Evolutionary conservation across 1,140 invertebrate species (phyloP), one percentile per base, ranked within the genome.

Genomic region (Drosophila kanapiae): DNA sequence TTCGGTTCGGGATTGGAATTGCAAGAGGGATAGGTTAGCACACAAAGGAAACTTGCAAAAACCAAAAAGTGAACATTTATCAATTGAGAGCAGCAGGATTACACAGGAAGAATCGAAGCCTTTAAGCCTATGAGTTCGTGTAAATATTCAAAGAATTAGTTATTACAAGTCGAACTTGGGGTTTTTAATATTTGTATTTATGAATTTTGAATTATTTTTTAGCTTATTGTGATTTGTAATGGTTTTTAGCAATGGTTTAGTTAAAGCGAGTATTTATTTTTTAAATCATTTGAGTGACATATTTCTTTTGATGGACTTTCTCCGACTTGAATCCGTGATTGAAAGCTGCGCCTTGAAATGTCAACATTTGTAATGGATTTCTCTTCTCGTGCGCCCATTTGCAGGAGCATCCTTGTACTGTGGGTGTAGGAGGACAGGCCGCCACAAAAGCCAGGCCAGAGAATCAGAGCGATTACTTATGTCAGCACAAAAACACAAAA

Each of bases 41-140:
- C 42, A 75, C 60, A 64, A 58, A 61, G 16, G 75, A 6, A 58
- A 48, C 37, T 60, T 27, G 23, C 33, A 31, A 69, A 59, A 69
- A 35, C 56, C 51, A 63, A 77, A 87, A 87, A 83, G 65, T 75
- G 82, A 75, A 70, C 77, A 88, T 90, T 88, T 84, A 87, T 87
- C 84, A 87, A 84, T 72, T 43, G 47, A 13, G 10, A 27, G 42
- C 53, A 48, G 6, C 13, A 27, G 54, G 9, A 38, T n/a, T 23
- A 38, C 57, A 64, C 57, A 43, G 13, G 0, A 6, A 23, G n/a
- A 64, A 64, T 33, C 14, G 1, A 18, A 6, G 6, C 0, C 27
- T n/a, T 40, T 40, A 23, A 23, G 3, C 23, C 23, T 23, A 23
- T 23, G 3, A 23, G 23, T 23, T 1, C 23, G 1, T 23, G 23